phyloP scores from a whole-genome alignment of 2,888 invertebrate species.

The Biston stratarius region DNA sequence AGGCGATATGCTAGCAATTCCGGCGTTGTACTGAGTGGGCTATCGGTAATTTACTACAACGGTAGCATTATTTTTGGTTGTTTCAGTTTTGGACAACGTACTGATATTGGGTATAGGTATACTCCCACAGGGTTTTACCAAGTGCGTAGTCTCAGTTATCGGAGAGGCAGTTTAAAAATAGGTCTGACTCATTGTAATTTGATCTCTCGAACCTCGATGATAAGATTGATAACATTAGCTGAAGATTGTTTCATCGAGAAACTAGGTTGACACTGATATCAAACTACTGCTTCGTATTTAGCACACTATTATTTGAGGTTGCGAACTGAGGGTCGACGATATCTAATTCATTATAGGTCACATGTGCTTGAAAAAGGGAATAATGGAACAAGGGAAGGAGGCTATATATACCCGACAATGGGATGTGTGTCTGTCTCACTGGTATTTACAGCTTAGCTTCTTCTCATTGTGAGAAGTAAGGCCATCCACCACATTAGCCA shows the following conservation, averaged over 20 bases:
- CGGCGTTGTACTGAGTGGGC: constrained; percentile 23
- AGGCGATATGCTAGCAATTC: constrained; percentile 9
- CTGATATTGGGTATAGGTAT: constrained; percentile 3
- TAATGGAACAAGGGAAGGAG: too few relatives aligned
- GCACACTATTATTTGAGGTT: too few relatives aligned
- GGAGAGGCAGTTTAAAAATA: constrained; percentile 4
- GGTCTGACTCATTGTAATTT: constrained; percentile 11
- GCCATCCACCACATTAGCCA: too few relatives aligned
- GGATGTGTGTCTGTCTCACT: too few relatives aligned
- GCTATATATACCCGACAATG: too few relatives aligned
- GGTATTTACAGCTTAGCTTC: too few relatives aligned
- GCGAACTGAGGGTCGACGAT: too few relatives aligned
- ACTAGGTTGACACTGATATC: not conserved
- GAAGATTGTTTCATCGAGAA: not conserved
- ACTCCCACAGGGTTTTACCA: constrained; percentile 6
- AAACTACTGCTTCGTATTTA: not conserved
- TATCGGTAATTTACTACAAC: constrained; percentile 18
- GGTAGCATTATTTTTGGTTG: constrained; percentile 16
- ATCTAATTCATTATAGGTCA: too few relatives aligned
- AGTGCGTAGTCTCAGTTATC: constrained; percentile 5
- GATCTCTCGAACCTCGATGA: constrained; percentile 10
- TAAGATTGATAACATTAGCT: constrained; percentile 16
- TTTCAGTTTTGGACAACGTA: not conserved
- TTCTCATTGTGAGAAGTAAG: too few relatives aligned
- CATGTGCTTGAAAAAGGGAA: too few relatives aligned